Conservation (phyloP, 2,888 invertebrate species). For the Drosophila longiperda region DNA sequence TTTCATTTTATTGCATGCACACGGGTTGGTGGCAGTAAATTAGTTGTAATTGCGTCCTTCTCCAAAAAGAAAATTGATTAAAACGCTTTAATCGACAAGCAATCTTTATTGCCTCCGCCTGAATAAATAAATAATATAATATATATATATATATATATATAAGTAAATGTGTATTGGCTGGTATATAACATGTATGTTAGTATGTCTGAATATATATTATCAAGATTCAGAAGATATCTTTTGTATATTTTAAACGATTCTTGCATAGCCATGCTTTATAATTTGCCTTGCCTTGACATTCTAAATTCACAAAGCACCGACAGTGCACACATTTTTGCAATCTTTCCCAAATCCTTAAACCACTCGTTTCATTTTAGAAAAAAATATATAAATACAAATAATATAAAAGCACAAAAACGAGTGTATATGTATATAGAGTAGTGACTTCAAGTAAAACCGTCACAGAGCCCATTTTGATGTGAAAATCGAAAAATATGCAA, state of each 20-base stretch:
- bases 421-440: not conserved
- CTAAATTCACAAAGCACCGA: not conserved
- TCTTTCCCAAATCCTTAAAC: not conserved
- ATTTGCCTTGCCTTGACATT: not conserved
- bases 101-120: slow-evolving; percentile 8
- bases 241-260: not conserved
- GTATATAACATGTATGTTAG: not conserved
- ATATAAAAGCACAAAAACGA: not conserved
- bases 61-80: slow-evolving; percentile 44
- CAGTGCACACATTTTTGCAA: not conserved
- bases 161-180: not conserved
- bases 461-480: slow-evolving; percentile 26
- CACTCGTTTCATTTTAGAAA: no score
- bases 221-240: not conserved
- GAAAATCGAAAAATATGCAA: slow-evolving; percentile 52
- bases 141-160: no score
- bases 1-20: slow-evolving; percentile 69
- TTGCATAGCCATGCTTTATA: not conserved
- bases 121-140: not conserved
- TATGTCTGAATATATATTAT: not conserved
- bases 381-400: not conserved
- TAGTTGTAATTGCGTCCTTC: slow-evolving; percentile 42
- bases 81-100: slow-evolving; percentile 40
- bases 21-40: slow-evolving; percentile 45
- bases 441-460: slow-evolving; percentile 29